phyloP scores from a whole-genome alignment of 2,888 invertebrate genomes.

The Pomacea canaliculata region DNA sequence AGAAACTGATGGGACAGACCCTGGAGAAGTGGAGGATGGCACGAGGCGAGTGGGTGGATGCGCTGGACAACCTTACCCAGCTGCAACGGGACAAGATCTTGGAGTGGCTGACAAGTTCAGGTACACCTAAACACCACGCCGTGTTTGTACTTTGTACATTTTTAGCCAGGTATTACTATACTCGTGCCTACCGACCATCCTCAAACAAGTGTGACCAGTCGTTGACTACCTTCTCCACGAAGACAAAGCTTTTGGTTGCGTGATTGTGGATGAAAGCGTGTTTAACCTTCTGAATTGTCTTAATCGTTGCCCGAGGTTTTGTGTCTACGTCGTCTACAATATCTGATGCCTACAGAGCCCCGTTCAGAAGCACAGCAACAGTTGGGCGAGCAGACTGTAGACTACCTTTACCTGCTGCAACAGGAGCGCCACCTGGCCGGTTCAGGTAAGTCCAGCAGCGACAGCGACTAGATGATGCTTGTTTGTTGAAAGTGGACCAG shows the following conservation, averaged over 20 bases:
- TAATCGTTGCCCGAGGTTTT: no score
- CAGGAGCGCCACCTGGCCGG: neutral
- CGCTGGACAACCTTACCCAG: neutral
- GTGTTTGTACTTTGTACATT: neutral
- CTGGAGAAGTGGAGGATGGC: slow-evolving; percentile 8
- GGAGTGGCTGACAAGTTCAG: neutral
- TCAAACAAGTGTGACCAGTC: no score
- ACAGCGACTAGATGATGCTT: no score
- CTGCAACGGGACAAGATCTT: neutral
- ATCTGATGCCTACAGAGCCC: neutral
- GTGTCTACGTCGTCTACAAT: neutral
- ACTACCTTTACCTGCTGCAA: neutral
- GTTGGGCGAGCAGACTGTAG: neutral
- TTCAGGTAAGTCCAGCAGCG: neutral
- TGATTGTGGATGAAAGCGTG: no score
- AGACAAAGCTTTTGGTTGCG: no score
- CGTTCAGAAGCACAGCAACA: neutral
- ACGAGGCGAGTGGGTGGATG: neutral
- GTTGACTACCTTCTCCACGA: no score
- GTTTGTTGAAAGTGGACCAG: no score
- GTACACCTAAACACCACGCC: neutral
- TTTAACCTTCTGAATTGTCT: no score
- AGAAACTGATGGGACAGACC: neutral
- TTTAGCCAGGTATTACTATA: neutral
- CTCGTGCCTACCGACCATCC: no score